Percentiles rank a stretch among this genome's conserved stretches.
These are phyloP conservation scores for Hydractinia echinata DNA, from an alignment of 30 jellyfish, hydroid and myxozoan genomes.

Conservation along the genomic window DNA sequence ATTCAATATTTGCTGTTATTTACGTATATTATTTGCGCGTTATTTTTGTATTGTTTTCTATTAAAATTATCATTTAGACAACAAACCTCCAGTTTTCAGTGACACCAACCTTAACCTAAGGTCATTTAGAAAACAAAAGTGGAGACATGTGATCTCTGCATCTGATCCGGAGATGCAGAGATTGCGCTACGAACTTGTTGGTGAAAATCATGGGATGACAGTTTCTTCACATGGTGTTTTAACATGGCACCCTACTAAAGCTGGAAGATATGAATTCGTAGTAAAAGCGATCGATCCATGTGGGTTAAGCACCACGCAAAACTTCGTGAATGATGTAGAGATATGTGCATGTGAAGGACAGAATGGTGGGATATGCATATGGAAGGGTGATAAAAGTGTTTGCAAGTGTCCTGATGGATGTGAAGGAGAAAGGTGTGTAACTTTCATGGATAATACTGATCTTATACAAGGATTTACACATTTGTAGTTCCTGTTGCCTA, in stretches of 20 bases:
- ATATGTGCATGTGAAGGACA: conserved; percentile 49
- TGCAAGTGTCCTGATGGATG: conserved; percentile 68
- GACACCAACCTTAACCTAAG: background rate
- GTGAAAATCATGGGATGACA: conserved; percentile 44
- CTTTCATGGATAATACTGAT: too few relatives aligned
- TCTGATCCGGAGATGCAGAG: conserved; percentile 69
- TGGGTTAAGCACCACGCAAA: conserved; percentile 29
- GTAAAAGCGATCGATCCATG: conserved; percentile 54
- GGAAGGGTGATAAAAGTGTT: conserved; percentile 21
- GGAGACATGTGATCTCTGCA: conserved; percentile 46
- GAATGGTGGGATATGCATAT: conserved; percentile 34
- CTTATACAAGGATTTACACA: too few relatives aligned
- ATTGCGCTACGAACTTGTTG: conserved; percentile 31
- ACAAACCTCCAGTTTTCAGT: conserved; percentile 45
- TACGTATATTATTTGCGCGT: too few relatives aligned
- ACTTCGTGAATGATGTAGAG: conserved; percentile 27
- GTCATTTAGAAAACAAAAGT: conserved; percentile 37
- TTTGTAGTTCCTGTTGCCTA: too few relatives aligned
- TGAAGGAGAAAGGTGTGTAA: conserved; percentile 56
- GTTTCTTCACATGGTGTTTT: conserved; percentile 43
- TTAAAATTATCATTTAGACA: conserved; percentile 39
- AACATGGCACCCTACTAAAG: conserved; percentile 39
- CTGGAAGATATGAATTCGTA: conserved; percentile 9
- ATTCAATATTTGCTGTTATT: too few relatives aligned
- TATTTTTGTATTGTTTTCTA: too few relatives aligned